Evolutionary conservation across 2,888 invertebrate species (phyloP).

Genomic region (Drosophila peninsularis): DNA sequence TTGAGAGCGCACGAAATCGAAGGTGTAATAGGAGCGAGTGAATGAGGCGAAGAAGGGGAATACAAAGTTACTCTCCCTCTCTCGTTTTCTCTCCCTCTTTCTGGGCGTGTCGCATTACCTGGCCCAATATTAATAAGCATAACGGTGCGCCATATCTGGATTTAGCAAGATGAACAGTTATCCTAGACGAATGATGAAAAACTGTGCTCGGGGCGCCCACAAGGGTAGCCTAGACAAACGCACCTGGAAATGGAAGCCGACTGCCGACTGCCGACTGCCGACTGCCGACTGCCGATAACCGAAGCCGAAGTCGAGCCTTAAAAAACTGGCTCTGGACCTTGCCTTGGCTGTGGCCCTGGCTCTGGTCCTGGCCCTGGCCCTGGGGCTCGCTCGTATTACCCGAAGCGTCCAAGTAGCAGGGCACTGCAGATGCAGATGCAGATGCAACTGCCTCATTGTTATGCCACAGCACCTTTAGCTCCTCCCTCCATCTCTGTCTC

Average conservation of each 20-base stretch:
- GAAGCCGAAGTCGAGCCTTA: conserved; percentile 2
- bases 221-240: conserved; percentile 60
- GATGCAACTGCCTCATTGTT: conserved; percentile 58
- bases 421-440: conserved; percentile 58
- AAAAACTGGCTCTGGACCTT: conserved; percentile 18
- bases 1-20: conserved; percentile 62
- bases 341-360: background rate
- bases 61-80: background rate
- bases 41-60: background rate
- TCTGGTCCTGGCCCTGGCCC: background rate
- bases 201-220: conserved; percentile 49
- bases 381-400: conserved; percentile 48
- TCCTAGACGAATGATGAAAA: conserved; percentile 7
- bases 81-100: background rate
- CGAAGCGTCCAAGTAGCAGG: conserved; percentile 36
- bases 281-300: conserved; percentile 10
- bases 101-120: conserved; percentile 72
- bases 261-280: conserved; percentile 6
- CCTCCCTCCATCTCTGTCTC: conserved; percentile 1
- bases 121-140: conserved; percentile 72
- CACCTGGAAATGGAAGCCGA: conserved; percentile 52
- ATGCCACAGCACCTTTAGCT: conserved; percentile 30
- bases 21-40: conserved; percentile 55
- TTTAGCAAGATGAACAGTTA: conserved; percentile 54
- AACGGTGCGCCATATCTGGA: conserved; percentile 52